phyloP scores from a whole-genome alignment of 2,797 vertebrate genomes.

The Ptychobarbus kaznakovi region DNA sequence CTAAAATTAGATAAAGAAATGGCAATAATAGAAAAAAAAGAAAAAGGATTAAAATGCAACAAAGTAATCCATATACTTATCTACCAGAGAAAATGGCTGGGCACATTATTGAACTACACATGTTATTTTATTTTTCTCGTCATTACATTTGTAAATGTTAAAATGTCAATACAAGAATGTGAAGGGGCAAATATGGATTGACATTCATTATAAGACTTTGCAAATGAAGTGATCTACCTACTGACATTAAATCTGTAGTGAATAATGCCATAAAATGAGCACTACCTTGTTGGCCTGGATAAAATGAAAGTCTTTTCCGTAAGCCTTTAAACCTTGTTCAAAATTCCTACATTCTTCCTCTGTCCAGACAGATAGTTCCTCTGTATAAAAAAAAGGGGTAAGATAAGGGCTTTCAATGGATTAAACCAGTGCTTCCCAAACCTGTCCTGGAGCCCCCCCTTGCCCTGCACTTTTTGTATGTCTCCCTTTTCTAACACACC shows the following conservation, averaged over 20 bases:
- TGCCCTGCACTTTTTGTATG: too few species aligned
- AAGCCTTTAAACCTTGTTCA: slow-evolving; percentile 97
- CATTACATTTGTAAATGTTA: background rate
- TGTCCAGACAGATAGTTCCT: slow-evolving; percentile 96
- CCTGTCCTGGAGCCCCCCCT: too few species aligned
- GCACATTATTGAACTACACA: background rate
- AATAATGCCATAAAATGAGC: slow-evolving; percentile 70
- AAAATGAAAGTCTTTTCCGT: slow-evolving; percentile 98
- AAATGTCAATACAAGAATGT: background rate
- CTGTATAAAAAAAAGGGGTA: slow-evolving; percentile 67
- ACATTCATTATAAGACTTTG: background rate
- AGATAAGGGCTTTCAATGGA: background rate
- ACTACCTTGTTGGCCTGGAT: slow-evolving; percentile 99
- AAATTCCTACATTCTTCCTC: slow-evolving; percentile 99
- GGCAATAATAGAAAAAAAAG: background rate
- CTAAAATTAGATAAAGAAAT: slow-evolving; percentile 74
- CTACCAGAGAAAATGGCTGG: background rate
- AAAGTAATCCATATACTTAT: background rate
- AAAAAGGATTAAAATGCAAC: background rate
- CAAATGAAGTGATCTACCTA: background rate
- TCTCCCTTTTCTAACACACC: too few species aligned
- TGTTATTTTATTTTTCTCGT: background rate
- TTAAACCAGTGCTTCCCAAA: background rate
- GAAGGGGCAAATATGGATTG: background rate
- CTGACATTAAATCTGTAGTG: background rate